phyloP scores from a whole-genome alignment of 2,888 invertebrate species.

The Ganaspis brasiliensis region DNA sequence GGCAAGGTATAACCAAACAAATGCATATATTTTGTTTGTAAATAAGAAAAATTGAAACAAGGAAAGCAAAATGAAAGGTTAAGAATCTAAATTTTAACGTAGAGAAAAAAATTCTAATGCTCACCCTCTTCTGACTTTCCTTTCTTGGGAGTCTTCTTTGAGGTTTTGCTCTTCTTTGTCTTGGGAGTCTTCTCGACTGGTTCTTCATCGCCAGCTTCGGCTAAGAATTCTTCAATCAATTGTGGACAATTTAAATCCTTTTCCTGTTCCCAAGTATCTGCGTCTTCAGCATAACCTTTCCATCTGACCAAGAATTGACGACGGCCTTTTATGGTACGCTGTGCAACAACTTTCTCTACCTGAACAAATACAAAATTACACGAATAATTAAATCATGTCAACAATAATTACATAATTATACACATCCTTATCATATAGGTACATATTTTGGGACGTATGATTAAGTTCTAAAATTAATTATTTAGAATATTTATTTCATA shows the following conservation, averaged over 20 bases:
- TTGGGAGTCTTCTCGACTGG: constrained; percentile 24
- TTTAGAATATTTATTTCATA: no score
- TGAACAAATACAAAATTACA: constrained; percentile 68
- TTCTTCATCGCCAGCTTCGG: constrained; percentile 65
- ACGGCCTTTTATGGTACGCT: constrained; percentile 86
- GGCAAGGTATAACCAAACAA: no score
- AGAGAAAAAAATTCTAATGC: no score
- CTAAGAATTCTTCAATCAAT: constrained; percentile 83
- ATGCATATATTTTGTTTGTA: no score
- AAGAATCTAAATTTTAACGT: no score
- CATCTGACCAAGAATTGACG: constrained; percentile 88
- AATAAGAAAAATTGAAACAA: no score
- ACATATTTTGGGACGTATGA: no score
- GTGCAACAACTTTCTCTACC: constrained; percentile 88
- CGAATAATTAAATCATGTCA: neutral
- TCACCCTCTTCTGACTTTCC: constrained; percentile 49
- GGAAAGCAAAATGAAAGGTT: no score
- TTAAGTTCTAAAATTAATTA: no score
- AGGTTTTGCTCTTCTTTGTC: constrained; percentile 39
- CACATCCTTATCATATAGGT: no score
- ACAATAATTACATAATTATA: no score
- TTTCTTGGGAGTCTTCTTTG: constrained; percentile 32
- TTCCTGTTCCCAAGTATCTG: constrained; percentile 90
- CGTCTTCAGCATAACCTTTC: constrained; percentile 88
- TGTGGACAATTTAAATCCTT: constrained; percentile 87